These are phyloP conservation scores for Moxostoma hubbsi DNA, from an alignment of 2,797 vertebrate genomes.

Conservation along the genomic window DNA sequence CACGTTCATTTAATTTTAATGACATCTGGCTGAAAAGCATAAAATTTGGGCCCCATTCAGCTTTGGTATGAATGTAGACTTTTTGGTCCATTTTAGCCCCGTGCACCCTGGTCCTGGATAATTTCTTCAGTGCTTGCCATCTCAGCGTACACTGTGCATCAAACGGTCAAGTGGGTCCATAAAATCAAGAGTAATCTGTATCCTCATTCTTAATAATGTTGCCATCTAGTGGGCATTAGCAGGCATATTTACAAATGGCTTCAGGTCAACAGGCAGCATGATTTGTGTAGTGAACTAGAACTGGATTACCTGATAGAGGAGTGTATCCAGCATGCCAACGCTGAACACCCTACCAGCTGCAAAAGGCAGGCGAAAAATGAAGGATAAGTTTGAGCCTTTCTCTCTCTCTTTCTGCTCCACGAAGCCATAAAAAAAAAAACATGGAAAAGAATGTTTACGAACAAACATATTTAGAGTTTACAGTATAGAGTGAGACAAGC, in stretches of 20 bases:
- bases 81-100: no score
- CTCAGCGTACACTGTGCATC: no score
- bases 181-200: no score
- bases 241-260: not conserved
- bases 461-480: not conserved
- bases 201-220: not conserved
- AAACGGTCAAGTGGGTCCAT: no score
- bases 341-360: conserved; percentile 85
- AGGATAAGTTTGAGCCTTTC: conserved; percentile 84
- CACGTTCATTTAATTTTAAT: no score
- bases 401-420: conserved; percentile 80
- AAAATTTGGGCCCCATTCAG: no score
- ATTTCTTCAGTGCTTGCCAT: no score
- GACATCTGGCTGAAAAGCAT: no score
- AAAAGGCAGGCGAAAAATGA: conserved; percentile 85
- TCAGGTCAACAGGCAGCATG: not conserved
- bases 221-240: conserved; percentile 11
- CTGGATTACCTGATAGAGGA: conserved; percentile 80
- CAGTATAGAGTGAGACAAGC: not conserved
- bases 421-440: not conserved
- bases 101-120: no score
- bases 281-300: not conserved
- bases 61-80: no score
- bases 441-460: not conserved
- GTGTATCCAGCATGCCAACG: conserved; percentile 84